Conservation (phyloP, 2,797 vertebrate species). For the Cygnus olor region DNA sequence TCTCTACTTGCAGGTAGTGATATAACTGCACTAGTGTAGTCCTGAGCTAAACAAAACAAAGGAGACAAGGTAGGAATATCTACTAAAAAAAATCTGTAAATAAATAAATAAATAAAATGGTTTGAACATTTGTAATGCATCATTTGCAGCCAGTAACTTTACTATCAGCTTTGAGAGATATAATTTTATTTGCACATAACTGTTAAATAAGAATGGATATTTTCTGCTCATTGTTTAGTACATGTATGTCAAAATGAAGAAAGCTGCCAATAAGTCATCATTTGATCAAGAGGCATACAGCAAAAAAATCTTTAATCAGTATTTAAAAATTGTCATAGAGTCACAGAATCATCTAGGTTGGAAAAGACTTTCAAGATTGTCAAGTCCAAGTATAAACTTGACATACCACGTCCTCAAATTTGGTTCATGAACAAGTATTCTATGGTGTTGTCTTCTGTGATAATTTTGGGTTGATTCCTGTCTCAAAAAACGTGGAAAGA, state of each 20-base stretch:
- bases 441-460: background rate
- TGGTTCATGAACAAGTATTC: background rate
- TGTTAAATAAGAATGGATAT: background rate
- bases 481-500: background rate
- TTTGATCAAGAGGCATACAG: background rate
- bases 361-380: too few species aligned
- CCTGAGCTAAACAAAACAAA: too few species aligned
- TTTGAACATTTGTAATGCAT: background rate
- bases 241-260: background rate
- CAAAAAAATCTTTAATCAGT: background rate
- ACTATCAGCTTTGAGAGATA: background rate
- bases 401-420: background rate
- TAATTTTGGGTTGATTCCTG: background rate
- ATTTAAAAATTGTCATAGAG: too few species aligned
- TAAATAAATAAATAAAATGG: background rate
- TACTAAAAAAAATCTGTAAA: background rate
- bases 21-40: background rate
- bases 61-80: too few species aligned
- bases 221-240: background rate
- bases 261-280: background rate
- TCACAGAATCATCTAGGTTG: too few species aligned
- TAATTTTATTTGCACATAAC: background rate
- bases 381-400: too few species aligned
- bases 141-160: background rate
- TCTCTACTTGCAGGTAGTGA: background rate